Evolutionary conservation across 2,113 vertebrate genomes (phyloP).

Genomic region (Corvus cornix): DNA sequence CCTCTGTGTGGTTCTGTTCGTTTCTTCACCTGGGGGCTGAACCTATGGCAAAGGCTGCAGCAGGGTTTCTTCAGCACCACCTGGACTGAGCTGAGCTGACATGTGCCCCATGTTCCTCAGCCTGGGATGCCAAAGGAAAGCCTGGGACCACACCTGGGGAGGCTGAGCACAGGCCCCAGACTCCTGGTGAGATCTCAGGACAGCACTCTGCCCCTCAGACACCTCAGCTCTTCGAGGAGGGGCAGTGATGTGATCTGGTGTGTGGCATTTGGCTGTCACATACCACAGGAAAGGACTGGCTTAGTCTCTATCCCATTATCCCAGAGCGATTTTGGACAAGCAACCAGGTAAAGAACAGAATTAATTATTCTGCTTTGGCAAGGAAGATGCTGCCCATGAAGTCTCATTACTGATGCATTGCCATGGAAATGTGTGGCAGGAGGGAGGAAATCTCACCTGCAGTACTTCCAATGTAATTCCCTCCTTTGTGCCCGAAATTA

Average conservation of each 20-base stretch:
- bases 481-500: not conserved
- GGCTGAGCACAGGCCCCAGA: not conserved
- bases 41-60: not conserved
- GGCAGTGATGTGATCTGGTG: not conserved
- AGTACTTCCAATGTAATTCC: not conserved
- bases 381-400: not conserved
- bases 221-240: not conserved
- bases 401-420: not conserved
- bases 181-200: not conserved
- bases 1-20: not conserved
- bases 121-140: not conserved
- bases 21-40: not conserved
- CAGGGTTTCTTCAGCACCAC: not conserved
- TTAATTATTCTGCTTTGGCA: not conserved
- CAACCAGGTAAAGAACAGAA: not conserved
- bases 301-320: not conserved
- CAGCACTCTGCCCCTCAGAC: rapidly evolving
- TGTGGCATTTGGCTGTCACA: not conserved
- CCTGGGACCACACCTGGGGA: not conserved
- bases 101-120: not conserved
- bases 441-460: slow-evolving; percentile 15
- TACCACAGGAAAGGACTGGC: not conserved
- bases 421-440: not conserved
- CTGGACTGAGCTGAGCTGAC: not conserved
- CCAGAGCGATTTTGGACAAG: not conserved